Evolutionary conservation across 2,888 invertebrate genomes (phyloP).

Genomic region (Patella caerulea): DNA sequence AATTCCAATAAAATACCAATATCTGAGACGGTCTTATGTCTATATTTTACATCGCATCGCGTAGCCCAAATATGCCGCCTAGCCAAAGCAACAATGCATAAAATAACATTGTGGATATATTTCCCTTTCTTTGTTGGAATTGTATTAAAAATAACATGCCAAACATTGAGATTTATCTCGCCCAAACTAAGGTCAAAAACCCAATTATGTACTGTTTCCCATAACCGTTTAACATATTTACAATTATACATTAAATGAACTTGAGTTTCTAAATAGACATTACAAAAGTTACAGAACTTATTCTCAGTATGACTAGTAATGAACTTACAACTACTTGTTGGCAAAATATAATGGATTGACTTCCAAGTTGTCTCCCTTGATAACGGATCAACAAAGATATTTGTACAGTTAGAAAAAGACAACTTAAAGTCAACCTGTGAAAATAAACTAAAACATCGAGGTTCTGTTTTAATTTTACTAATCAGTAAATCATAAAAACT

Average conservation of each 20-base stretch:
- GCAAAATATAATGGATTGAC: not conserved
- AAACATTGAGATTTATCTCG: constrained; percentile 9
- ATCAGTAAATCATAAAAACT: constrained; percentile 5
- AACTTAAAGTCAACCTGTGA: not conserved
- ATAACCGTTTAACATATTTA: not conserved
- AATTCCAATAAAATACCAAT: not conserved
- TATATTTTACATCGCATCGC: not conserved
- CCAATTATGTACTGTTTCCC: constrained; percentile 5
- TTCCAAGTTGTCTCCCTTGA: not conserved
- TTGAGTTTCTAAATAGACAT: not conserved
- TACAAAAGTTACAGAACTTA: not conserved
- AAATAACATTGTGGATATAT: not conserved
- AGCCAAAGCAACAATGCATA: constrained; percentile 7
- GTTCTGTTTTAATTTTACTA: not conserved
- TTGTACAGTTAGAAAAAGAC: not conserved
- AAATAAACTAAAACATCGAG: not conserved
- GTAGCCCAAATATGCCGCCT: not conserved
- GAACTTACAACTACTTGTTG: not conserved
- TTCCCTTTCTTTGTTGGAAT: constrained; percentile 1
- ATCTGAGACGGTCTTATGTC: not conserved
- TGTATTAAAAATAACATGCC: constrained; percentile 2
- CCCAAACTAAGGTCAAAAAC: constrained; percentile 5
- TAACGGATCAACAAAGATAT: not conserved
- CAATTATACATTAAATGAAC: not conserved
- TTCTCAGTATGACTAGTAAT: not conserved